Conservation (phyloP, 2,888 invertebrate genomes). For the Plebejus anna region DNA sequence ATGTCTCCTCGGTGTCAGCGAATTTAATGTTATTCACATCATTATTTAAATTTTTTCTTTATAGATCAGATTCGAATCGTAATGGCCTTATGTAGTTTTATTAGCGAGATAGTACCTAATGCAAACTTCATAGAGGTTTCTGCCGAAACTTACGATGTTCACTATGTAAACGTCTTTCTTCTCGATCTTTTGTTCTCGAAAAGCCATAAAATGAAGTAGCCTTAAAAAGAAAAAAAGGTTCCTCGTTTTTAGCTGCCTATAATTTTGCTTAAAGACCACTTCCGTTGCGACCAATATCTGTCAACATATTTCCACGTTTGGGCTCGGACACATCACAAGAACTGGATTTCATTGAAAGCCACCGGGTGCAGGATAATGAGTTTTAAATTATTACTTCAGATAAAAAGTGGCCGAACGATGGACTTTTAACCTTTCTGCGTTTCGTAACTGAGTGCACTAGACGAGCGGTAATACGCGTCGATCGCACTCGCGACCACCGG, state of each 20-base stretch:
- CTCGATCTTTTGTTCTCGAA: conserved; percentile 38
- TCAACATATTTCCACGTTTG: conserved; percentile 76
- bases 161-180: conserved; percentile 33
- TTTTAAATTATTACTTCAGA: conserved; percentile 77
- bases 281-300: conserved; percentile 76
- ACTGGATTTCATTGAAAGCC: conserved; percentile 76
- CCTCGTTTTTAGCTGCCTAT: conserved; percentile 70
- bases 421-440: conserved; percentile 67
- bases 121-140: not conserved
- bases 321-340: conserved; percentile 72
- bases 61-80: conserved; percentile 21
- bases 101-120: not conserved
- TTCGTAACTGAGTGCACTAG: conserved; percentile 56
- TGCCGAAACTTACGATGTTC: not conserved
- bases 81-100: conserved; percentile 11
- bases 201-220: conserved; percentile 50
- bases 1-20: conserved; percentile 54
- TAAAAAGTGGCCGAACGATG: conserved; percentile 67
- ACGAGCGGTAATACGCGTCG: conserved; percentile 42
- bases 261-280: conserved; percentile 75
- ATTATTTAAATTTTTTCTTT: conserved; percentile 27
- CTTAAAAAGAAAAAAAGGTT: conserved; percentile 49
- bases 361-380: conserved; percentile 72
- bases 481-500: not conserved
- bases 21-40: conserved; percentile 23